Evolutionary conservation across 1,140 invertebrate species (phyloP).

Genomic region (Telenomus remus): DNA sequence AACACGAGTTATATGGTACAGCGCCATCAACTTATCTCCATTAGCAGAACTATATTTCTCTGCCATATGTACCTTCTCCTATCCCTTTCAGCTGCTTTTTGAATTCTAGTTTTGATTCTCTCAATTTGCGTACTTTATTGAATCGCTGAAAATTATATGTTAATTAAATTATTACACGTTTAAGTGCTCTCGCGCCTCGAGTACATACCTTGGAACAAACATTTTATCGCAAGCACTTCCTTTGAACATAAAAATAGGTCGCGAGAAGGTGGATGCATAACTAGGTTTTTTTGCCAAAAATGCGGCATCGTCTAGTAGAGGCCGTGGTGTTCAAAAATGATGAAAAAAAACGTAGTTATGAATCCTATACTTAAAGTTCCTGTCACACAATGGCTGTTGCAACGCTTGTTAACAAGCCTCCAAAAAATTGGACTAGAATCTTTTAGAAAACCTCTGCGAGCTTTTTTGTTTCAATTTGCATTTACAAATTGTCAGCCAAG

Average conservation of each 20-base stretch:
- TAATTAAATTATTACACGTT: not conserved
- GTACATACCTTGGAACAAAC: not conserved
- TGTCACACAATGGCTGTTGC: conserved; percentile 37
- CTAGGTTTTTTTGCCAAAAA: too few species aligned
- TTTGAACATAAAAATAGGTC: conserved; percentile 45
- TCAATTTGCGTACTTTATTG: not conserved
- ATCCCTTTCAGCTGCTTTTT: conserved; percentile 4
- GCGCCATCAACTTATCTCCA: conserved; percentile 34
- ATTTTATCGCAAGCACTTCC: conserved; percentile 8
- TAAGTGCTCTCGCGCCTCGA: too few species aligned
- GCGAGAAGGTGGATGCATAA: conserved; percentile 4
- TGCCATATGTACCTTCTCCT: too few species aligned
- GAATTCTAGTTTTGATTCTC: not conserved
- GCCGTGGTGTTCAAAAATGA: too few species aligned
- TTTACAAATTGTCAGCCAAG: not conserved
- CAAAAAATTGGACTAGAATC: conserved; percentile 40
- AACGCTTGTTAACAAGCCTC: conserved; percentile 36
- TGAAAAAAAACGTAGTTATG: too few species aligned
- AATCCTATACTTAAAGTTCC: too few species aligned
- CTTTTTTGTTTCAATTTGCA: conserved; percentile 30
- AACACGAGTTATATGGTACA: conserved; percentile 3
- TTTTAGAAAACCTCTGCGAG: conserved; percentile 27
- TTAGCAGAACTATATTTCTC: conserved; percentile 11
- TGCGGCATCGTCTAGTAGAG: too few species aligned
- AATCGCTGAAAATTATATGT: not conserved